Conservation (phyloP, 2,797 vertebrate genomes). For the Hyperoplus immaculatus region DNA sequence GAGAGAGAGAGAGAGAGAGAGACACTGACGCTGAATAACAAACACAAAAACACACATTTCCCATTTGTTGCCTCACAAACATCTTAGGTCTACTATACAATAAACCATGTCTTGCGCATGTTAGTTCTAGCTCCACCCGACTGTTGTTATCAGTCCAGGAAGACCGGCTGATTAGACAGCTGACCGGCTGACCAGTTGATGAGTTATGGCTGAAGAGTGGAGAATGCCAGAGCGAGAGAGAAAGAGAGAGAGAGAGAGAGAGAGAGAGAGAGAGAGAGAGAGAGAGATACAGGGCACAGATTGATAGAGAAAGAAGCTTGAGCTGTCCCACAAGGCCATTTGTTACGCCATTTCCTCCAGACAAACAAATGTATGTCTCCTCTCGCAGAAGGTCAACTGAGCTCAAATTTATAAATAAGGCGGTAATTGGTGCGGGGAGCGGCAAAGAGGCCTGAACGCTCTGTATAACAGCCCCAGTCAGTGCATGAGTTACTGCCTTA, state of each 20-base stretch:
- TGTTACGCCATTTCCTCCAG: conserved; percentile 72
- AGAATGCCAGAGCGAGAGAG: conserved; percentile 31
- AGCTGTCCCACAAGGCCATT: conserved; percentile 69
- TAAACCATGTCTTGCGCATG: background rate
- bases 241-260: conserved; percentile 24
- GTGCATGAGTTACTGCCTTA: conserved; percentile 67
- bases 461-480: conserved; percentile 16
- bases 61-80: conserved; percentile 1
- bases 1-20: too few relatives aligned
- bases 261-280: conserved; percentile 23
- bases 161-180: conserved; percentile 40
- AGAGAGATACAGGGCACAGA: conserved; percentile 55
- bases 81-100: conserved; percentile 4
- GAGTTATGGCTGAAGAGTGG: conserved; percentile 53
- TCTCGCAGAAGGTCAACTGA: conserved; percentile 81
- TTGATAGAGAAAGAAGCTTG: conserved; percentile 64
- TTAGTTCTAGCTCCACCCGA: background rate
- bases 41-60: conserved; percentile 6
- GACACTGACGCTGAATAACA: conserved; percentile 8
- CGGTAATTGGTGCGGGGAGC: conserved; percentile 74
- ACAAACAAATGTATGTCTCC: conserved; percentile 82
- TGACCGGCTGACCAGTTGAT: conserved; percentile 44
- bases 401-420: conserved; percentile 85
- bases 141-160: conserved; percentile 12
- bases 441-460: conserved; percentile 59